These are phyloP conservation scores for Sparus aurata DNA, from an alignment of 2,797 vertebrate genomes.

Conservation along the genomic window DNA sequence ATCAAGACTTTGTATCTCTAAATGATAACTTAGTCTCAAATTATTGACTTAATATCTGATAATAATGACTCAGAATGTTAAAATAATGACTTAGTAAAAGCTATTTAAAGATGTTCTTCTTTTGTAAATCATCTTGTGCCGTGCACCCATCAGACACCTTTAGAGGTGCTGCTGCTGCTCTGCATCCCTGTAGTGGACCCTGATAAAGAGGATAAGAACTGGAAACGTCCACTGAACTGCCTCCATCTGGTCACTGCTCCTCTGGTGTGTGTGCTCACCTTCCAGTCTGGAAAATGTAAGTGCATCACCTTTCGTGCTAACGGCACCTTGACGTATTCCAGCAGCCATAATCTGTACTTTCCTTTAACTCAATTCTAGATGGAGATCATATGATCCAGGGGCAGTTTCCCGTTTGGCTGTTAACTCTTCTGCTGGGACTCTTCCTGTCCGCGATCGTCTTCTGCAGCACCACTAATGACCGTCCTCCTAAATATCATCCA, in stretches of 20 bases:
- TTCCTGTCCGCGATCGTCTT: conserved; percentile 88
- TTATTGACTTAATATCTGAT: no score
- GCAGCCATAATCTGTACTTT: background rate
- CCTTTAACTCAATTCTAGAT: conserved; percentile 73
- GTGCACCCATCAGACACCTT: conserved; percentile 83
- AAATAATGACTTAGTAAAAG: background rate
- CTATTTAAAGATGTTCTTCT: conserved; percentile 20
- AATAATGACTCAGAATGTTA: no score
- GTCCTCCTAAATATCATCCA: conserved; percentile 90
- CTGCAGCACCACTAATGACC: conserved; percentile 89
- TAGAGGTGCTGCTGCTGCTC: conserved; percentile 92
- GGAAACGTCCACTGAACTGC: conserved; percentile 96
- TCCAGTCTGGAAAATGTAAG: conserved; percentile 95
- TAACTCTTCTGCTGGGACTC: conserved; percentile 85
- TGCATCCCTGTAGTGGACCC: conserved; percentile 93
- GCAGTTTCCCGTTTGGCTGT: conserved; percentile 90
- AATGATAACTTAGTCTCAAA: no score
- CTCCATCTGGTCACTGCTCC: conserved; percentile 91
- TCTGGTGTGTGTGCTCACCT: conserved; percentile 87
- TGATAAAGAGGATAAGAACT: conserved; percentile 93
- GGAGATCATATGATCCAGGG: conserved; percentile 89
- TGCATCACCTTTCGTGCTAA: conserved; percentile 14
- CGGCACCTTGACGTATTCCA: background rate
- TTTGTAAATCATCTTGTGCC: conserved; percentile 4
- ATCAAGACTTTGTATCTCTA: no score